Conservation (phyloP, 2,113 vertebrate genomes). For the Pelecanoides urinatrix region DNA sequence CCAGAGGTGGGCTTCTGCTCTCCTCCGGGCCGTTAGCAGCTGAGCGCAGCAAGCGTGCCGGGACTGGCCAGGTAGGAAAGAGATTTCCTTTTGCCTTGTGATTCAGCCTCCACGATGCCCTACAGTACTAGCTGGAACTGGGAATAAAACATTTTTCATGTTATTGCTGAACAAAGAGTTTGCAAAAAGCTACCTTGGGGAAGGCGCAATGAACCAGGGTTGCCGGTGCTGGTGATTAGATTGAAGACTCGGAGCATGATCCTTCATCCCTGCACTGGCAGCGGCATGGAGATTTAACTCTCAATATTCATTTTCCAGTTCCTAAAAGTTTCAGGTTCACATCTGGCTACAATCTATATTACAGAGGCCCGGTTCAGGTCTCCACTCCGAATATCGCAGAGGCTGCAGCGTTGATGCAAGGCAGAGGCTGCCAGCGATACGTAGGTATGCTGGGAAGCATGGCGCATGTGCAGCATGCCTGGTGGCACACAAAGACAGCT, state of each 20-base stretch:
- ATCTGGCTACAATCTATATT: neutral
- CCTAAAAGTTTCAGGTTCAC: neutral
- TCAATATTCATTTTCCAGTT: neutral
- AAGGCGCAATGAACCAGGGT: neutral
- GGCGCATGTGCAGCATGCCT: rapidly evolving
- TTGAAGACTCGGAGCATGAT: neutral
- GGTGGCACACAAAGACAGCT: neutral
- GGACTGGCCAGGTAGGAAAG: neutral
- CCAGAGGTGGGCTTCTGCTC: neutral
- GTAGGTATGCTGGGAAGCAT: rapidly evolving
- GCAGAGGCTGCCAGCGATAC: neutral
- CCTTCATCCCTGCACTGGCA: neutral
- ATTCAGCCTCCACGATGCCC: neutral
- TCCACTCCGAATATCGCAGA: neutral
- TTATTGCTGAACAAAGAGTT: neutral
- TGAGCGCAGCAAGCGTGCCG: rapidly evolving
- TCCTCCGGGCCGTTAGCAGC: rapidly evolving
- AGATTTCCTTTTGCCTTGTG: neutral
- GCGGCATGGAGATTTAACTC: neutral
- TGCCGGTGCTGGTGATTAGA: neutral
- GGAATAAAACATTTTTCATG: neutral
- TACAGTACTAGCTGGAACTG: neutral
- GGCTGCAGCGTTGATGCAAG: neutral
- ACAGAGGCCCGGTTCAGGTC: neutral
- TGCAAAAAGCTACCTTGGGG: neutral